Evolutionary conservation across 2,797 vertebrate species (phyloP).

Genomic region (Aldrovandia affinis): DNA sequence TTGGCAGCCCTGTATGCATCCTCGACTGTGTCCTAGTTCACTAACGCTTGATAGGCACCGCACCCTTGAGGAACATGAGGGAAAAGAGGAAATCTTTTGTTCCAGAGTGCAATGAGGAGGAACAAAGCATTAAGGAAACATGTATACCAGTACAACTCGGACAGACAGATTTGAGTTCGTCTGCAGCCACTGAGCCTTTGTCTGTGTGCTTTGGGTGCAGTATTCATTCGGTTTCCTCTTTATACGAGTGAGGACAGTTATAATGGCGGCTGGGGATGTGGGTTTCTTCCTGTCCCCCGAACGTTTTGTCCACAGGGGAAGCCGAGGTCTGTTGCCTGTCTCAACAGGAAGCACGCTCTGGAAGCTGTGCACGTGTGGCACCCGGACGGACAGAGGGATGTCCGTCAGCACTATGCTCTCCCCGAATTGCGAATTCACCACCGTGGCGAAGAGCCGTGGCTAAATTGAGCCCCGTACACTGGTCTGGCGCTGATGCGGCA

Average conservation of each 20-base stretch:
- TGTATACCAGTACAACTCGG: neutral
- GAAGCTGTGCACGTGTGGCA: neutral
- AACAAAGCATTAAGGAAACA: neutral
- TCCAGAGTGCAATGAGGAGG: neutral
- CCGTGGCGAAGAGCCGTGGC: too few relatives aligned
- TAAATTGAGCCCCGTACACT: neutral
- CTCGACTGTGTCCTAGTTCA: neutral
- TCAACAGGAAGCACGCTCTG: neutral
- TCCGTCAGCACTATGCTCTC: neutral
- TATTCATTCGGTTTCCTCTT: neutral
- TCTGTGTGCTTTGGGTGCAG: neutral
- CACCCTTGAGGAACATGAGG: neutral
- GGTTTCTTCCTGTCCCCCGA: neutral
- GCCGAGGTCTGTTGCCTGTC: neutral
- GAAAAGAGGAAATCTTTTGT: neutral
- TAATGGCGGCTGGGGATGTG: neutral
- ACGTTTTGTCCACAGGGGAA: neutral
- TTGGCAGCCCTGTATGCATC: neutral
- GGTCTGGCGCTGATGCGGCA: neutral
- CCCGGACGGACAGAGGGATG: neutral
- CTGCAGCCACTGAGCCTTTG: neutral
- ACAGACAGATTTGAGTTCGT: neutral
- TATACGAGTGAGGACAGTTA: neutral
- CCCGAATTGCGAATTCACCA: too few relatives aligned
- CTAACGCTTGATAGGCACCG: neutral